Conservation (phyloP, 2,113 vertebrate species). For the Gymnarchus niloticus region DNA sequence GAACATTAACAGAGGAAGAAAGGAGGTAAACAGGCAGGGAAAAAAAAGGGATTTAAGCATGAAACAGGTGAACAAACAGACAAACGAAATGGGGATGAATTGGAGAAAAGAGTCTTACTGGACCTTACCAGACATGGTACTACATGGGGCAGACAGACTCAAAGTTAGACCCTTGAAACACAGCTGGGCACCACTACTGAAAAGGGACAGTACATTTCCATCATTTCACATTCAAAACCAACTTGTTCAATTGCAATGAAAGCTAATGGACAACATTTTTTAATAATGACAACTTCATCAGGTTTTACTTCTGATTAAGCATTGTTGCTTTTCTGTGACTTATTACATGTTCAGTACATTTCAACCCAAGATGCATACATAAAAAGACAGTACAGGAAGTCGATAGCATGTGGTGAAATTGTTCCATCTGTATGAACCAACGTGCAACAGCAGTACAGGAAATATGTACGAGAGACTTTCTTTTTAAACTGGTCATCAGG, state of each 20-base stretch:
- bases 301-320: neutral
- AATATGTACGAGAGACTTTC: neutral
- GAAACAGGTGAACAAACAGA: too few relatives aligned
- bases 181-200: neutral
- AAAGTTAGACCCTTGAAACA: neutral
- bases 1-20: too few relatives aligned
- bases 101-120: too few relatives aligned
- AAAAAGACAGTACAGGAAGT: too few relatives aligned
- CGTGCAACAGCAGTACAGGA: neutral
- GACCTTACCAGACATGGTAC: too few relatives aligned
- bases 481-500: neutral
- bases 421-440: too few relatives aligned
- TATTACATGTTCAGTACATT: too few relatives aligned
- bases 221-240: neutral
- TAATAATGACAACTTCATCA: neutral
- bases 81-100: too few relatives aligned
- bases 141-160: neutral
- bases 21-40: neutral
- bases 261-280: neutral
- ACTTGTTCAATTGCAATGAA: neutral
- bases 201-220: neutral
- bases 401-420: too few relatives aligned
- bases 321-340: neutral
- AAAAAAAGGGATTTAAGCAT: neutral
- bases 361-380: too few relatives aligned